Evolutionary conservation across 1,140 invertebrate species (phyloP).

Genomic region (Drosophila guanche): DNA sequence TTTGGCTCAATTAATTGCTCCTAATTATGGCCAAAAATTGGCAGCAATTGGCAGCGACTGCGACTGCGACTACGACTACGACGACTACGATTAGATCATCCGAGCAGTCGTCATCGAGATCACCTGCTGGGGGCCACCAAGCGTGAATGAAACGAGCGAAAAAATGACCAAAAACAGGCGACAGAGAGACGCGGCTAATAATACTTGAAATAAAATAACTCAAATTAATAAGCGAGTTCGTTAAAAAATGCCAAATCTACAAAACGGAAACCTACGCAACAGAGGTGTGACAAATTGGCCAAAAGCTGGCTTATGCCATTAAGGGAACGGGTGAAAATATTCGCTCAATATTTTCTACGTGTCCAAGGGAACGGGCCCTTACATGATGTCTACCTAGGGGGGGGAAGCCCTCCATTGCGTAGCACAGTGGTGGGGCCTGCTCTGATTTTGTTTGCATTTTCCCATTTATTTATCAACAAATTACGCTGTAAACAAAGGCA

Average conservation of each 20-base stretch:
- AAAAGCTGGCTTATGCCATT: slow-evolving; percentile 30
- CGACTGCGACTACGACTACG: too few relatives aligned
- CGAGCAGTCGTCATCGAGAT: slow-evolving; percentile 27
- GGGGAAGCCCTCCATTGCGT: slow-evolving; percentile 56
- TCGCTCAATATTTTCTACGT: slow-evolving; percentile 44
- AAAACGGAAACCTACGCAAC: slow-evolving; percentile 34
- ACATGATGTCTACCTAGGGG: too few relatives aligned
- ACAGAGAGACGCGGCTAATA: slow-evolving; percentile 17
- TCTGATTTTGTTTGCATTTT: slow-evolving; percentile 76
- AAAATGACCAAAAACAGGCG: slow-evolving; percentile 32
- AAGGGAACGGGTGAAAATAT: slow-evolving; percentile 32
- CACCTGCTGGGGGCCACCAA: slow-evolving; percentile 45
- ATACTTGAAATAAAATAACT: slow-evolving; percentile 34
- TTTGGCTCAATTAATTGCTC: slow-evolving; percentile 75
- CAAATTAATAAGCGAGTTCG: slow-evolving; percentile 48
- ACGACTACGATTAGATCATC: slow-evolving; percentile 42
- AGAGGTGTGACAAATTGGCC: slow-evolving; percentile 66
- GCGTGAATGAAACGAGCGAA: slow-evolving; percentile 48
- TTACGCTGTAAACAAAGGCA: slow-evolving; percentile 71
- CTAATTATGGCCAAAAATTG: slow-evolving; percentile 62
- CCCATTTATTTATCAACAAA: slow-evolving; percentile 73
- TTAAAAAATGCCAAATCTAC: slow-evolving; percentile 55
- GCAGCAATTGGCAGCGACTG: slow-evolving; percentile 1
- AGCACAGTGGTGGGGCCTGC: slow-evolving; percentile 50
- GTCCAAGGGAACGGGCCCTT: slow-evolving; percentile 42